Base-by-base conservation (phyloP, 2,888 invertebrate species). In the Coleophora deauratella region DNA sequence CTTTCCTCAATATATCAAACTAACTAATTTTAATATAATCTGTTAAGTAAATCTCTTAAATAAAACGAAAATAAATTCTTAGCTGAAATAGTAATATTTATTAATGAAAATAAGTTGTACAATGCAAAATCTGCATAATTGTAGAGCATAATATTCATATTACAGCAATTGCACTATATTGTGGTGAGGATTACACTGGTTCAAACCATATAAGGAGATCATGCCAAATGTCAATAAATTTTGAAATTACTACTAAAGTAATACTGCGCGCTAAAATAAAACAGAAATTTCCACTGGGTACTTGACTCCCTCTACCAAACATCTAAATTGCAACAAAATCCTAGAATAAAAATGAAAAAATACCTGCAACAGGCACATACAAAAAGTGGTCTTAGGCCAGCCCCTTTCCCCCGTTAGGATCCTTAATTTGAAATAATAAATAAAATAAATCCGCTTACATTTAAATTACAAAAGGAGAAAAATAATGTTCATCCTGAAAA, bases 131-230 rank as follows among this genome's bases (percentile, higher is more conserved):
- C 61, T 82, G 80, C 80, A 75, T 79, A 80, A 79, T 79, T 81
- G 79, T 72, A 67, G 68, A 61, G 70, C 71, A 72, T 57, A 60
- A n/a, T 74, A 63, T 64, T 69, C 61, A 59, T 68, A 56, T n/a
- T 4, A 69, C 71, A 76, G 79, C 75, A 74, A 84, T 85, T 85
- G 84, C 84, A 84, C 84, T 84, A 80, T 80, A n/a, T 21, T 79
- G 75, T 78, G 81, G 81, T 79, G 78, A 81, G 84, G 84, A 78
- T 78, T 82, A 82, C 73, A 76, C 76, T 76, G 78, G 75, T 70
- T 68, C 77, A 78, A 77, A 65, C n/a, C 21, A 21, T 21, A 4
- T 6, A 21, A 4, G 3, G 21, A 6, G 3, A 21, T 6, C 21
- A 21, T 21, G 21, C 69, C 71, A 71, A 77, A 69, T 57, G 57